phyloP scores from a whole-genome alignment of 1,140 invertebrate species.

The Ceratitis capitata region DNA sequence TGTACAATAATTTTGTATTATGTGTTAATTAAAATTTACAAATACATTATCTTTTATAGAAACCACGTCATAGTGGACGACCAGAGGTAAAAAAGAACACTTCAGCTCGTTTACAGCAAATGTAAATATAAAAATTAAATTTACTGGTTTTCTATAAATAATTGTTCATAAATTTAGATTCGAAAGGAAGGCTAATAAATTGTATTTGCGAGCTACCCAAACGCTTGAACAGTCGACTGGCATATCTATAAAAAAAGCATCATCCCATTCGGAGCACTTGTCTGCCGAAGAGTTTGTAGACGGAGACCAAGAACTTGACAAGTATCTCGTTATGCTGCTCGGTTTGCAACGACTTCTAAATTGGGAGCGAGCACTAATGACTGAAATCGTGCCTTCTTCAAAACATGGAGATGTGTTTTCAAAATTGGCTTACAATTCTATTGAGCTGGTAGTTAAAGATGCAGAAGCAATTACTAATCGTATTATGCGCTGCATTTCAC shows the following conservation, averaged over 20 bases:
- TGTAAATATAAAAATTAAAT: constrained; percentile 48
- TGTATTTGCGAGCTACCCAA: constrained; percentile 85
- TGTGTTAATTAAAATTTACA: neutral
- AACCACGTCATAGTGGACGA: constrained; percentile 59
- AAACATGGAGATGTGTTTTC: constrained; percentile 87
- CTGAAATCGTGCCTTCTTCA: constrained; percentile 83
- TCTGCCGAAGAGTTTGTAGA: constrained; percentile 74
- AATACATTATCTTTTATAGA: constrained; percentile 45
- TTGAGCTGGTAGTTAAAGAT: constrained; percentile 86
- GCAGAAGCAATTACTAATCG: constrained; percentile 83
- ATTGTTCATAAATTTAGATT: constrained; percentile 67
- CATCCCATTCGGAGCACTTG: constrained; percentile 62
- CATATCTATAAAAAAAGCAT: constrained; percentile 67
- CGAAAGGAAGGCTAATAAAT: constrained; percentile 87
- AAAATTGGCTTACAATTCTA: constrained; percentile 82
- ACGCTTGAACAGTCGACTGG: constrained; percentile 80
- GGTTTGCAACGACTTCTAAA: constrained; percentile 90
- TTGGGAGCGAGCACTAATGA: constrained; percentile 83
- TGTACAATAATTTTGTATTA: constrained; percentile 43
- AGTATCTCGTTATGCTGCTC: constrained; percentile 85
- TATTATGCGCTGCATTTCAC: constrained; percentile 81
- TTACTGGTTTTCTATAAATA: neutral
- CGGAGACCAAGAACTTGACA: constrained; percentile 87
- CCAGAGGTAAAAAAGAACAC: constrained; percentile 62
- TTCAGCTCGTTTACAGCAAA: constrained; percentile 61